Percentiles rank a stretch among this genome's conserved stretches.
These are phyloP conservation scores for Paracanthobrama guichenoti DNA, from an alignment of 2,113 vertebrate genomes.

Conservation along the genomic window DNA sequence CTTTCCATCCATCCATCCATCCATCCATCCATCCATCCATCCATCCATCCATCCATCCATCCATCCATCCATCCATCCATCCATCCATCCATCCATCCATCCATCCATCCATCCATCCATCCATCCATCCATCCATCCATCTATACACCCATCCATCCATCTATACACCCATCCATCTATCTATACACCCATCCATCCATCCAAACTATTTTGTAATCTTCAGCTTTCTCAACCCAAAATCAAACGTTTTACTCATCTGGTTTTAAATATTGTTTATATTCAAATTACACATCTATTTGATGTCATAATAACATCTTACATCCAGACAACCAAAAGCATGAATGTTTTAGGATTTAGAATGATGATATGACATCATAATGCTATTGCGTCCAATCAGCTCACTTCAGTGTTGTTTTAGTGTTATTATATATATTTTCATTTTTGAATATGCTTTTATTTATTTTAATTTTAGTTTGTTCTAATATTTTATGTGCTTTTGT, in stretches of 20 bases:
- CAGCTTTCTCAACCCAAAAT: background rate
- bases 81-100: too few relatives aligned
- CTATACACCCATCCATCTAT: background rate
- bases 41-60: too few relatives aligned
- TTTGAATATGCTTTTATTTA: background rate
- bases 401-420: background rate
- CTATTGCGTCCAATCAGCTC: background rate
- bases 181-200: background rate
- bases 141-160: too few relatives aligned
- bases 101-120: too few relatives aligned
- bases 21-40: too few relatives aligned
- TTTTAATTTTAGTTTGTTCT: background rate
- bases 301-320: background rate
- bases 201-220: background rate
- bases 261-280: background rate
- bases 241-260: background rate
- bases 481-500: background rate
- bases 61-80: too few relatives aligned
- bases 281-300: background rate
- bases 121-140: background rate
- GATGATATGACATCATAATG: background rate
- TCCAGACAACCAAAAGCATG: too few relatives aligned
- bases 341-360: too few relatives aligned
- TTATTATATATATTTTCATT: background rate
- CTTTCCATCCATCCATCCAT: background rate